Percentiles rank a stretch among this genome's conserved stretches.
Evolutionary conservation across 2,113 vertebrate genomes (phyloP).

Genomic region (Gymnogyps californianus): DNA sequence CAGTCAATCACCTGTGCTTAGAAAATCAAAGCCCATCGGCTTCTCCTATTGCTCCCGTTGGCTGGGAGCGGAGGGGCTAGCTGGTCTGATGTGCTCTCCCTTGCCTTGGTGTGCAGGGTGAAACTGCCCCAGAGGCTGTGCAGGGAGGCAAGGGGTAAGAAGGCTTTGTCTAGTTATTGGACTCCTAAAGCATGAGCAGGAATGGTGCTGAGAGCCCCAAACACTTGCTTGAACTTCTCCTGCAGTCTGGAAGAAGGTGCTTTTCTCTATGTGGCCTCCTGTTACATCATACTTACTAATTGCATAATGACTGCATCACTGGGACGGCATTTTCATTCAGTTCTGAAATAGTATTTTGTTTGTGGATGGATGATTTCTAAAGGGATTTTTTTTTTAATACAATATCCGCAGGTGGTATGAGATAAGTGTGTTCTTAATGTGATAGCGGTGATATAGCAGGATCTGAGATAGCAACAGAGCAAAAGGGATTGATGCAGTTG

Average conservation of each 20-base stretch:
- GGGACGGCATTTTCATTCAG: background rate
- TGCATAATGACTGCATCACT: background rate
- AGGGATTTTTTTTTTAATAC: background rate
- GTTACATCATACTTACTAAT: background rate
- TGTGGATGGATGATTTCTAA: background rate
- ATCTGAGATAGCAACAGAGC: background rate
- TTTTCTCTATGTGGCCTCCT: background rate
- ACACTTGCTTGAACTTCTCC: background rate
- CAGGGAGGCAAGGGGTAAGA: background rate
- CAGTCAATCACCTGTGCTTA: background rate
- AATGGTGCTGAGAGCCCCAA: background rate
- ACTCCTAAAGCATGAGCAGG: background rate
- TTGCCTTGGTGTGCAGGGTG: background rate
- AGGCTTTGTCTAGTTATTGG: background rate
- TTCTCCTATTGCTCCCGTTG: background rate
- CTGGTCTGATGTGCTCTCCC: background rate
- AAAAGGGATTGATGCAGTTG: background rate
- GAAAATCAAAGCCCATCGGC: background rate
- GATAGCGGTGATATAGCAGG: background rate
- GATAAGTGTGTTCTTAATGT: conserved; percentile 4
- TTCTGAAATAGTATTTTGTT: background rate
- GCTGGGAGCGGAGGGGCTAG: background rate
- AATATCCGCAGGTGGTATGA: background rate
- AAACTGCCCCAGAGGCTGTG: background rate
- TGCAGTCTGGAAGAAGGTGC: background rate